A percentile compares a stretch with the other conserved stretches of the same genome.
Evolutionary conservation across 2,888 invertebrate species (phyloP).

Genomic region (Leptothorax acervorum): DNA sequence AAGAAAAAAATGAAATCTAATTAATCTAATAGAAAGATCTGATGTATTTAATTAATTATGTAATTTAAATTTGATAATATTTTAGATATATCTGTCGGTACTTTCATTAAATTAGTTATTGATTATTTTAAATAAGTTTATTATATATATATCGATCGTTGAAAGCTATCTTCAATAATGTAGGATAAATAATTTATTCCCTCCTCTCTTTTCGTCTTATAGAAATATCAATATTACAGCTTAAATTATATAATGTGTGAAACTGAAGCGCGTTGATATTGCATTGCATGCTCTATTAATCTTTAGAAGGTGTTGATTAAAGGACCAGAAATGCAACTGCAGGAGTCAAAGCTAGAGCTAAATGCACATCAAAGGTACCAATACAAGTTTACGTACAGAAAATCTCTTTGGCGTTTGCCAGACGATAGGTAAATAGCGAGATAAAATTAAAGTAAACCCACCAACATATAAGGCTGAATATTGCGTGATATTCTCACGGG

Average conservation of each 20-base stretch:
- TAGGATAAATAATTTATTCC: not conserved
- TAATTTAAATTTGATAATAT: not conserved
- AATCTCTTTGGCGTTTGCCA: conserved; percentile 36
- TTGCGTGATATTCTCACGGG: not conserved
- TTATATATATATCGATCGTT: not conserved
- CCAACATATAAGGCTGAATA: not conserved
- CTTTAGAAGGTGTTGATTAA: conserved; percentile 66
- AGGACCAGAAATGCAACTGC: conserved; percentile 54
- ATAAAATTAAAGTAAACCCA: conserved; percentile 36
- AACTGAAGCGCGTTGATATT: conserved; percentile 38
- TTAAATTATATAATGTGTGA: conserved; percentile 46
- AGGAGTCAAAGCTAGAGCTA: conserved; percentile 52
- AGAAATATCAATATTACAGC: not conserved
- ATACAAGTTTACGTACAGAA: conserved; percentile 57
- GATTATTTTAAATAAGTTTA: not conserved
- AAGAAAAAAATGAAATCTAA: not conserved
- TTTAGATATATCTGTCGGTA: not conserved
- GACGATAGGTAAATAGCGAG: conserved; percentile 42
- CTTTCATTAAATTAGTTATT: not conserved
- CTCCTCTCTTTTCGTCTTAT: not conserved
- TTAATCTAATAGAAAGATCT: not conserved
- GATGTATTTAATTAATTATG: not conserved
- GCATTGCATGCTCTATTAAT: conserved; percentile 59
- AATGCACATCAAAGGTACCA: conserved; percentile 63
- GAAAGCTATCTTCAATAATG: not conserved